Evolutionary conservation across 2,113 vertebrate genomes (phyloP), one percentile per base, ranked within the genome.

Genomic region (Zootoca vivipara): DNA sequence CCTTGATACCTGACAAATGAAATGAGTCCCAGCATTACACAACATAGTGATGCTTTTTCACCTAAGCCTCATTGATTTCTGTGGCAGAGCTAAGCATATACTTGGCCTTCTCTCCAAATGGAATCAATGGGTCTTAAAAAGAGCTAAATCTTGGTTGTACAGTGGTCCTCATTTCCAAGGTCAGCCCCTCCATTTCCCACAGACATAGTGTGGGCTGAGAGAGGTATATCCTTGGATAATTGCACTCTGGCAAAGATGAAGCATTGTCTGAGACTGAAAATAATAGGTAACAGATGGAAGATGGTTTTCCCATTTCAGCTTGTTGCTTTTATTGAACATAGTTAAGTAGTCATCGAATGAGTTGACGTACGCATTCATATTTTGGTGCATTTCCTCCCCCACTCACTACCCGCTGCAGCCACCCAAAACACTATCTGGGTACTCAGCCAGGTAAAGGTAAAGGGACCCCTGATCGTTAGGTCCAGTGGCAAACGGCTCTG

Each of bases 21-120:
- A 20, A 79, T 58, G 42, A 72, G 7, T 38, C 67, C 40, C 42
- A 70, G 40, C 42, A 72, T 52, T 72, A 28, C 62, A 28, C 8
- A 72, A n/a, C 40, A 38, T 46, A 62, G 35, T 6, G 38, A 3
- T 16, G 8, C 40, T 52, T 86, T 62, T 18, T 52, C 69, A 24
- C n/a, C 56, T 86, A 86, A 77, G 30, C 22, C 15, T 75, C 72
- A 82, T 67, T 82, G 70, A 82, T 82, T 82, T 86, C 30, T 16
- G 7, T 13, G 70, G 9, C 58, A 65, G 35, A 65, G 28, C 30
- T 16, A 78, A 86, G 38, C 18, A 33, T 42, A 65, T 8, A n/a
- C 18, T 67, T 33, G 62, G 56, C 38, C 30, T 64, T 46, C 28
- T 75, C 20, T 82, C 30, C 20, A 35, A 18, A n/a, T 83, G 38